Conservation (phyloP, 2,113 vertebrate genomes). For the Fukomys damarensis region DNA sequence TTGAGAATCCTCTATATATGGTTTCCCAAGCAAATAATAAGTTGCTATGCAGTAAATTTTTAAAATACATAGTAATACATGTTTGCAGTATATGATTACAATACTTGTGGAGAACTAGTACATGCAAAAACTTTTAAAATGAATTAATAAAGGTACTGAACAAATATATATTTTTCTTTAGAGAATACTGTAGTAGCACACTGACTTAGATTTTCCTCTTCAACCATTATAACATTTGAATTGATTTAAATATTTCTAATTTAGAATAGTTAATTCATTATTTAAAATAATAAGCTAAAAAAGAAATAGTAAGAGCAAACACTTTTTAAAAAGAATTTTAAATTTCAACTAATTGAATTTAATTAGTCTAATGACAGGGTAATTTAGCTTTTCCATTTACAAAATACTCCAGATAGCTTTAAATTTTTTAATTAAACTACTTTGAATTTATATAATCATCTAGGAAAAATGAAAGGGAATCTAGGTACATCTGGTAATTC, state of each 20-base stretch:
- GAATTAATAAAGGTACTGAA: background rate
- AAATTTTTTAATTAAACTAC: constrained; percentile 11
- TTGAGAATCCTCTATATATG: background rate
- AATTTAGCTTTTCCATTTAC: constrained; percentile 32
- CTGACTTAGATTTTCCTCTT: constrained; percentile 27
- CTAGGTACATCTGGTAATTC: background rate
- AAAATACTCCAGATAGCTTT: constrained; percentile 8
- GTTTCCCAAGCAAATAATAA: constrained; percentile 43
- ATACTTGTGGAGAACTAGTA: background rate
- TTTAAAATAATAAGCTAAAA: constrained; percentile 36
- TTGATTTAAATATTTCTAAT: constrained; percentile 8
- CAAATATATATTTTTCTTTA: constrained; percentile 41
- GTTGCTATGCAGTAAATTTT: background rate
- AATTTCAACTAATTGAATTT: constrained; percentile 37
- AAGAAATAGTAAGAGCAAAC: background rate
- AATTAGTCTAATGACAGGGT: background rate
- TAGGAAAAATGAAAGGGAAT: background rate
- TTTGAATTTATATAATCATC: constrained; percentile 8
- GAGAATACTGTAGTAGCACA: background rate
- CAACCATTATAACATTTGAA: background rate
- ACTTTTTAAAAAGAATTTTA: background rate
- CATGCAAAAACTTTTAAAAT: background rate
- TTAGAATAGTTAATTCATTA: constrained; percentile 25
- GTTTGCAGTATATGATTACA: background rate
- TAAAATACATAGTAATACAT: background rate